phyloP scores from a whole-genome alignment of 2,888 invertebrate species.

The Steinernema hermaphroditum region DNA sequence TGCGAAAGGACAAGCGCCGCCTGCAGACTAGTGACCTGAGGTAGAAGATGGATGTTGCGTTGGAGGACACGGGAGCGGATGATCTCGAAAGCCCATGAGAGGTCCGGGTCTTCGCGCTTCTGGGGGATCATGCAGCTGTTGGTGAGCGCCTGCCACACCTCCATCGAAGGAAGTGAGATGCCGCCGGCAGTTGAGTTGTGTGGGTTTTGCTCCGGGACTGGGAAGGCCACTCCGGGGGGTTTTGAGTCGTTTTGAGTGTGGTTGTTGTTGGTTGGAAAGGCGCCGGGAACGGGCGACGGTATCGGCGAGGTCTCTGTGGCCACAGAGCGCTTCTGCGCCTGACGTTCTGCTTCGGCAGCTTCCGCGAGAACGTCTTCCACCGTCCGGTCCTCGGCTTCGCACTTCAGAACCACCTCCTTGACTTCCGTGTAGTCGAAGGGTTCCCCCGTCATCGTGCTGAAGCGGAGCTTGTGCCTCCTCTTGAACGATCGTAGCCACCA shows the following conservation, averaged over 20 bases:
- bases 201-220: background rate
- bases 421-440: conserved; percentile 8
- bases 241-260: background rate
- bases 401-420: conserved; percentile 22
- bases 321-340: conserved; percentile 22
- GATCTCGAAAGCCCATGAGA: conserved; percentile 24
- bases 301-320: conserved; percentile 13
- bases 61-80: conserved; percentile 9
- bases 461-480: conserved; percentile 2
- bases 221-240: background rate
- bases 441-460: conserved; percentile 27
- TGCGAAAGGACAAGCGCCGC: conserved; percentile 1
- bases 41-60: conserved; percentile 12
- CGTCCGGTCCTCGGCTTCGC: conserved; percentile 8
- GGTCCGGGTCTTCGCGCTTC: conserved; percentile 14
- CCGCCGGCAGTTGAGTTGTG: background rate
- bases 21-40: conserved; percentile 14
- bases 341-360: conserved; percentile 16
- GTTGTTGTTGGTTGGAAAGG: conserved; percentile 1
- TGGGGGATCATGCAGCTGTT: conserved; percentile 9
- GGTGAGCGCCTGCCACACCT: conserved; percentile 7
- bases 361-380: conserved; percentile 25
- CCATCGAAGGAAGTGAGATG: background rate
- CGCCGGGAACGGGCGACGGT: background rate
- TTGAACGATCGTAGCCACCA: conserved; percentile 24